Percentiles rank a stretch among this genome's conserved stretches.
Evolutionary conservation across 2,797 vertebrate species (phyloP).

Genomic region (Todus mexicanus): DNA sequence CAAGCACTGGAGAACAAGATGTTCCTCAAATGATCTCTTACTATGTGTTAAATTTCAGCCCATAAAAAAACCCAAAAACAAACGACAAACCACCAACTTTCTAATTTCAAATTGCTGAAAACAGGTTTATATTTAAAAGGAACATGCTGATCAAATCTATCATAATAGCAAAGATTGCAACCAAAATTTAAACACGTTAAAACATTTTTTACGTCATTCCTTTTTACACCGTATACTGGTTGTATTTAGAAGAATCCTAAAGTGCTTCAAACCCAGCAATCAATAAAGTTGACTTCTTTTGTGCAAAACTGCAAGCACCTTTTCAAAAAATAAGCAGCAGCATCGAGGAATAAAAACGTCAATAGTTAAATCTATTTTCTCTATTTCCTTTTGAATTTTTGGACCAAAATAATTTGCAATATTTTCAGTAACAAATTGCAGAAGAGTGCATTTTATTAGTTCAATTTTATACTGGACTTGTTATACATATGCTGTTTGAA

Average conservation of each 20-base stretch:
- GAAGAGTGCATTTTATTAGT: constrained; percentile 22
- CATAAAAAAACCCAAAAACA: background rate
- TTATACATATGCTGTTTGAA: constrained; percentile 61
- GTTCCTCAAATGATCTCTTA: background rate
- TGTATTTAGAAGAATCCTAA: constrained; percentile 19
- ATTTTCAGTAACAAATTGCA: background rate
- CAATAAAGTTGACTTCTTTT: constrained; percentile 15
- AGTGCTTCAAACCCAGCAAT: constrained; percentile 47
- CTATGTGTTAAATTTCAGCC: background rate
- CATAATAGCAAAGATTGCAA: background rate
- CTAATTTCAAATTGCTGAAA: background rate
- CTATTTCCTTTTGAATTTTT: background rate
- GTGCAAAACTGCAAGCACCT: constrained; percentile 64
- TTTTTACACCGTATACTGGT: background rate
- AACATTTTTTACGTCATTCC: background rate
- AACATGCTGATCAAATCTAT: background rate
- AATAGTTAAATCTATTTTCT: background rate
- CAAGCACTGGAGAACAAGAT: background rate
- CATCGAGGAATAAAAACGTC: background rate
- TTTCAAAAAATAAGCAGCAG: constrained; percentile 21
- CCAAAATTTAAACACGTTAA: background rate
- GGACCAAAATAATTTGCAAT: constrained; percentile 30
- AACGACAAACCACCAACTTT: no score
- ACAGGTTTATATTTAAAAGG: background rate
- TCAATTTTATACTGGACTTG: constrained; percentile 19